phyloP scores from a whole-genome alignment of 1,140 invertebrate species.

The Anadara kagoshimensis region DNA sequence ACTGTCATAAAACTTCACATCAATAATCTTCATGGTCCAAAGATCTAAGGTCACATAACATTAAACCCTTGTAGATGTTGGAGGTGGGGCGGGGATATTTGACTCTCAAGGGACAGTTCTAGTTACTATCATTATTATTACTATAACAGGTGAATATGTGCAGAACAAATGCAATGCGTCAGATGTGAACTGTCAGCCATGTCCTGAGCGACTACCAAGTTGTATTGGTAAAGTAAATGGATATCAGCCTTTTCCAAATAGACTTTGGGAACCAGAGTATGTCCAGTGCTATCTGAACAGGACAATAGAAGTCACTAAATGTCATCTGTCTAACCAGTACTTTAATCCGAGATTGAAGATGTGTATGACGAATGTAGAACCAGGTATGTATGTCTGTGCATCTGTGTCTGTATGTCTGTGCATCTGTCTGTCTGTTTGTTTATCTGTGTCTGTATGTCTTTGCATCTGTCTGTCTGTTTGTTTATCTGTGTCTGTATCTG shows the following conservation, averaged over 20 bases:
- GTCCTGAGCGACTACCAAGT: slow-evolving; percentile 44
- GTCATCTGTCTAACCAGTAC: slow-evolving; percentile 53
- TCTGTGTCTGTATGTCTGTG: too few species aligned
- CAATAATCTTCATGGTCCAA: too few species aligned
- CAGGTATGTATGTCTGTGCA: slow-evolving; percentile 37
- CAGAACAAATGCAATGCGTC: slow-evolving; percentile 52
- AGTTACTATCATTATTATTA: too few species aligned
- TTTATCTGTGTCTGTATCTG: too few species aligned
- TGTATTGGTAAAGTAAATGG: slow-evolving; percentile 56
- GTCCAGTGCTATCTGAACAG: slow-evolving; percentile 52
- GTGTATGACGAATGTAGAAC: slow-evolving; percentile 50
- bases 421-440: too few species aligned
- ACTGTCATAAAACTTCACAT: too few species aligned
- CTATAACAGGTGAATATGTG: slow-evolving; percentile 44
- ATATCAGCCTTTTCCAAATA: slow-evolving; percentile 52
- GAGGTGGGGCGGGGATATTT: too few species aligned
- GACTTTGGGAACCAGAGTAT: slow-evolving; percentile 47
- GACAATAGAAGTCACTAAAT: slow-evolving; percentile 51
- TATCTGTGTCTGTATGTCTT: too few species aligned
- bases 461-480: too few species aligned
- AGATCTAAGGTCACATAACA: too few species aligned
- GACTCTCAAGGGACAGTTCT: too few species aligned
- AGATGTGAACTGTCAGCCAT: slow-evolving; percentile 37
- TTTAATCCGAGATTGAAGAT: slow-evolving; percentile 44
- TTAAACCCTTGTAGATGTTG: too few species aligned